Base-by-base conservation (phyloP, 2,113 vertebrate genomes). In the Dinomys branickii region DNA sequence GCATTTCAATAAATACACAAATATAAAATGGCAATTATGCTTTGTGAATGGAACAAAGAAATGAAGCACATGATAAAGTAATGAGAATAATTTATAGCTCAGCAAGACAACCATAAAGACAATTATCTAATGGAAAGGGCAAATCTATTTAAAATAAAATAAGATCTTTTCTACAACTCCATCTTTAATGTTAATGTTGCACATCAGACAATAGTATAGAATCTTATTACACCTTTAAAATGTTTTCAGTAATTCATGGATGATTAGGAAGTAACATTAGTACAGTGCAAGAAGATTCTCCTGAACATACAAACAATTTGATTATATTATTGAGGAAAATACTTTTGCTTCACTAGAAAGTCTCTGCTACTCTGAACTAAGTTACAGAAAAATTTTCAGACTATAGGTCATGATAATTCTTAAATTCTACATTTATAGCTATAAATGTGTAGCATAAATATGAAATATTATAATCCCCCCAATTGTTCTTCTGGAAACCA, bases 81-180 rank as follows among this genome's bases (percentile, higher is more conserved):
- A 98, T 96, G 67, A 92, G 96, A 98, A 97, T 95, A 98, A 98
- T 98, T 98, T 98, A 96, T 84, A 97, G 81, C 96, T 97, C 97
- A 97, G 94, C 98, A 84, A 97, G 96, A 94, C 87, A 98, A 84
- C 24, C 7, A 96, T 78, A 96, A 87, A 97, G 89, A 97, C 54
- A 98, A 91, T 95, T 97, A 97, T 63, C 47, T 88, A 97, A 33
- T 88, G 67, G 52, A 87, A 97, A 93, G 96, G 22, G 41, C 86
- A 69, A 30, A 86, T 97, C 98, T 98, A 98, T 97, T 97, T 96
- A 52, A 94, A 96, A 96, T 80, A 97, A 98, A 98, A 97, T 73
- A 98, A 91, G 90, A 94, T 11, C 1, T 94, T 96, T 82, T 97
- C 97, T 97, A 94, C 97, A 97, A 96, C 9, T n/a, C 94, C 56